phyloP scores from a whole-genome alignment of 2,888 invertebrate genomes.

The Tipula vernalis region DNA sequence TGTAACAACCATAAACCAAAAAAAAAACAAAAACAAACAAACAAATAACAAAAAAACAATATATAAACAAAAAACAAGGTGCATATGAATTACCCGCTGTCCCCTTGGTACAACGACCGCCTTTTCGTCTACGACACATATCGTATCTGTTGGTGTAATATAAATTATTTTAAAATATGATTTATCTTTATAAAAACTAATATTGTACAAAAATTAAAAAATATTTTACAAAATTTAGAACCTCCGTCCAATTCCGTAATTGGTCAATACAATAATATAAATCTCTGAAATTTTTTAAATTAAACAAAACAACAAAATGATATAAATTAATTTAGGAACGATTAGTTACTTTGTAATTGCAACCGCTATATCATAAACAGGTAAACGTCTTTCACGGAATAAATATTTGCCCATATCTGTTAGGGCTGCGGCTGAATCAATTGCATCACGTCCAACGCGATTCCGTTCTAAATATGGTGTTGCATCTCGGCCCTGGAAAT shows the following conservation, averaged over 20 bases:
- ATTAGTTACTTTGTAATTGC: slow-evolving; percentile 86
- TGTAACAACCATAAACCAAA: background rate
- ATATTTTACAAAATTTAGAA: background rate
- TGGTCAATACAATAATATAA: background rate
- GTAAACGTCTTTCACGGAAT: slow-evolving; percentile 84
- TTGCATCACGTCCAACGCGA: slow-evolving; percentile 84
- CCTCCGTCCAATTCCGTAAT: background rate
- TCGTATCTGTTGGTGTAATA: slow-evolving; percentile 62
- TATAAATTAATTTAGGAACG: background rate
- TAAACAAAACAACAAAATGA: background rate
- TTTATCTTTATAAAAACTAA: background rate
- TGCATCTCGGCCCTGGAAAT: slow-evolving; percentile 75
- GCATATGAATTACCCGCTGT: slow-evolving; percentile 75
- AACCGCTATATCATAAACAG: slow-evolving; percentile 91
- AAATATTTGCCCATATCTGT: slow-evolving; percentile 97
- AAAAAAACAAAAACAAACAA: background rate
- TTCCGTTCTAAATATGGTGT: slow-evolving; percentile 90
- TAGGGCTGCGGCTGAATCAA: slow-evolving; percentile 86
- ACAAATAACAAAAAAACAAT: background rate
- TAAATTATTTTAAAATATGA: background rate
- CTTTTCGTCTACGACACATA: slow-evolving; percentile 94
- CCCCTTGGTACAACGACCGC: slow-evolving; percentile 95
- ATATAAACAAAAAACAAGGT: background rate
- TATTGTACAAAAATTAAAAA: background rate
- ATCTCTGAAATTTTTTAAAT: background rate